Base-by-base conservation (phyloP, 2,888 invertebrate species). In the Drosophila borborema region DNA sequence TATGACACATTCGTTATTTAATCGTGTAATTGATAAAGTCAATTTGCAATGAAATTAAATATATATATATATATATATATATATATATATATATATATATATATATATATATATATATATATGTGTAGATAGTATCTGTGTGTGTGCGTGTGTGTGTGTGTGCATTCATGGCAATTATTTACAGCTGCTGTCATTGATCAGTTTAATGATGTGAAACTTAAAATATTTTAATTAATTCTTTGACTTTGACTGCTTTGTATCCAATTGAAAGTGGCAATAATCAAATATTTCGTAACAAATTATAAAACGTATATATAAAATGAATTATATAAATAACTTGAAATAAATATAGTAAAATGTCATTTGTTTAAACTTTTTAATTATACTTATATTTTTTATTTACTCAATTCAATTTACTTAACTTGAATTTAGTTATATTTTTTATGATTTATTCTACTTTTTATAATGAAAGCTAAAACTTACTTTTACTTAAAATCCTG, bases 1-100 rank as follows among this genome's bases (percentile, higher is more conserved):
- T 5, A 23, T 67, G 36, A 10, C 28, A 81, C 49, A 40, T 8
- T 14, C 8, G 14, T 72, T 64, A 73, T 78, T 75, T 73, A 78
- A 89, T 81, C 41, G 40, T 58, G 73, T 63, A 74, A 78, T 77
- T 76, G 75, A 76, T 74, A 72, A 60, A 62, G 64, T 62, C 66
- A 83, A 76, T 74, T 73, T 76, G 69, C 51, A 58, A 46, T 63
- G 71, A 69, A 76, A 77, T 77, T 71, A 72, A 81, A 80, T 70
- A 77, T 61, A 66, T 55, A 34, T 62, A 12, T 48, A 20, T 51
- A n/a, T n/a, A n/a, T n/a, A n/a, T n/a, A n/a, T n/a, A n/a, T n/a
- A n/a, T n/a, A n/a, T n/a, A n/a, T n/a, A n/a, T n/a, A n/a, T n/a
- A n/a, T n/a, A n/a, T n/a, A n/a, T n/a, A n/a, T n/a, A n/a, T n/a